Evolutionary conservation across 37 sponge, comb jelly and placozoan species (phyloP).

Genomic region (Oopsacas minuta): DNA sequence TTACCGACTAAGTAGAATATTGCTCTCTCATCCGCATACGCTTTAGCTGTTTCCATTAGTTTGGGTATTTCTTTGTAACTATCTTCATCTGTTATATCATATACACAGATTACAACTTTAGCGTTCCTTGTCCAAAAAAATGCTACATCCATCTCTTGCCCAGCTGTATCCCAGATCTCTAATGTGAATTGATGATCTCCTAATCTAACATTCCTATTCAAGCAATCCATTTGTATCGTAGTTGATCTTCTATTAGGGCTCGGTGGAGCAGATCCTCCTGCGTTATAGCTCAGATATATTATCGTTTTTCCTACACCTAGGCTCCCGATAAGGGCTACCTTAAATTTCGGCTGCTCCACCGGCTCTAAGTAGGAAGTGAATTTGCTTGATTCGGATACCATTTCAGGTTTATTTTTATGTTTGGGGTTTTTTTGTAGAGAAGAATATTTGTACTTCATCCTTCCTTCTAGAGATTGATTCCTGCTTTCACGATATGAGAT

Average conservation of each 20-base stretch:
- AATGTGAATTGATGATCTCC: neutral
- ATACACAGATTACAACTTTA: neutral
- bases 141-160: neutral
- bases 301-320: neutral
- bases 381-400: neutral
- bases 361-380: neutral
- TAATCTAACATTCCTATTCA: neutral
- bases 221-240: neutral
- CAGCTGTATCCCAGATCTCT: constrained; percentile 4
- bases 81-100: neutral
- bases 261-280: neutral
- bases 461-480: neutral
- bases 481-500: neutral
- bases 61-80: neutral
- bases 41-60: neutral
- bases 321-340: neutral
- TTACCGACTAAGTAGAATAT: neutral
- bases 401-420: neutral
- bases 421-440: neutral
- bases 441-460: neutral
- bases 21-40: neutral
- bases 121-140: constrained; percentile 3
- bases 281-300: neutral
- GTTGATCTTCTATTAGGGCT: neutral
- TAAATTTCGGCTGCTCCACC: neutral